Evolutionary conservation across 2,888 invertebrate species (phyloP).

Genomic region (Prosapia bicincta): DNA sequence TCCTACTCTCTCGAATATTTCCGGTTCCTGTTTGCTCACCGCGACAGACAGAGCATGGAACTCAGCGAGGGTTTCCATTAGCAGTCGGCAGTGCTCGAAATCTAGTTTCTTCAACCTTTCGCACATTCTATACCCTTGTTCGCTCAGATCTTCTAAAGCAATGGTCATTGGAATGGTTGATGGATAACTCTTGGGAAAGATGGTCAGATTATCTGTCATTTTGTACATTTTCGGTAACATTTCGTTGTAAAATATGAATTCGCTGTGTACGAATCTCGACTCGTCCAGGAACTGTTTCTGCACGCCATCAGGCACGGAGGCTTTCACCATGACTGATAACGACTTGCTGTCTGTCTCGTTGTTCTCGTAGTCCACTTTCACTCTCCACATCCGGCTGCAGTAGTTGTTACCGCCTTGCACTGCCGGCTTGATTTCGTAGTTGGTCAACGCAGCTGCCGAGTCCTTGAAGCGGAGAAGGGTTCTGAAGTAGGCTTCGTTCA

Average conservation of each 20-base stretch:
- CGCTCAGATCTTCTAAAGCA: constrained; percentile 8
- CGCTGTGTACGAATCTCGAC: neutral
- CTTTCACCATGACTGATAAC: neutral
- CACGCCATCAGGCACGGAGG: neutral
- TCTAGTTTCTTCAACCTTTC: constrained; percentile 12
- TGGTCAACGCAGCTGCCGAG: neutral
- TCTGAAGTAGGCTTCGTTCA: neutral
- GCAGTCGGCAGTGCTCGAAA: constrained; percentile 11
- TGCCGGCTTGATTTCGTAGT: neutral
- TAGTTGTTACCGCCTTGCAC: neutral
- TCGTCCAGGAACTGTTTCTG: neutral
- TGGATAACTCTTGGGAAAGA: neutral
- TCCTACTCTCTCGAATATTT: neutral
- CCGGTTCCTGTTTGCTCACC: neutral
- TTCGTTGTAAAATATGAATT: neutral
- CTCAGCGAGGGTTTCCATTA: constrained; percentile 18
- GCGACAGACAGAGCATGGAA: constrained; percentile 24
- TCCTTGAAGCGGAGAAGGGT: neutral
- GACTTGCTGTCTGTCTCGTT: neutral
- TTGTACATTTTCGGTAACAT: neutral
- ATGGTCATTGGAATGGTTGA: neutral
- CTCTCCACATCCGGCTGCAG: neutral
- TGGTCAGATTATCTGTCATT: neutral
- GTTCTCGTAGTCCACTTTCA: neutral
- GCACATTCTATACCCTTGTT: constrained; percentile 8